These are phyloP conservation scores for Solenodon paradoxus DNA, from an alignment of 2,113 vertebrate species.

Conservation along the genomic window DNA sequence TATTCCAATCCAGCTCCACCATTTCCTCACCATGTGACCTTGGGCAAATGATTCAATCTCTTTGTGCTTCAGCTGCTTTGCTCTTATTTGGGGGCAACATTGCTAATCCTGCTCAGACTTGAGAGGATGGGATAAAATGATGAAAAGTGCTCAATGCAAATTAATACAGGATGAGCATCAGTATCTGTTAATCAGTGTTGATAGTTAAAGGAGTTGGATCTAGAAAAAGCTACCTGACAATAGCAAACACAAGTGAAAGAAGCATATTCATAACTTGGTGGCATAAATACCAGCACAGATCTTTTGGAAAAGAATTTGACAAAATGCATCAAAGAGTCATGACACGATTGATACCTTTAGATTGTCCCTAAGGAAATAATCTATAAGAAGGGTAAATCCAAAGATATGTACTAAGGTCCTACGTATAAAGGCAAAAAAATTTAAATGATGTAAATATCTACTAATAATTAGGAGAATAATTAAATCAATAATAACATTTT, in stretches of 20 bases:
- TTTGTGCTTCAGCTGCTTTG: neutral
- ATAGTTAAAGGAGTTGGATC: neutral
- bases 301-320: neutral
- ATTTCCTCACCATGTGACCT: neutral
- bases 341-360: neutral
- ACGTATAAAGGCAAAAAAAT: neutral
- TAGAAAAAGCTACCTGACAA: neutral
- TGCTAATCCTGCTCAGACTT: neutral
- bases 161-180: neutral
- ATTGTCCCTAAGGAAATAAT: neutral
- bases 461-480: neutral
- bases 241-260: too few species aligned
- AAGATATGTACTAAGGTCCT: neutral
- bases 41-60: neutral
- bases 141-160: neutral
- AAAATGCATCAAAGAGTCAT: neutral
- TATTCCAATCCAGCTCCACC: neutral
- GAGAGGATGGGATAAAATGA: neutral
- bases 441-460: neutral
- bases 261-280: neutral
- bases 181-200: neutral
- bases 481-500: neutral
- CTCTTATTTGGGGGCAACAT: neutral
- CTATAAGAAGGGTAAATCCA: neutral
- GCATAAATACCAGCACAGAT: neutral